Percentiles rank a stretch among this genome's conserved stretches.
These are phyloP conservation scores for Leptonema lineaticorne DNA, from an alignment of 1,140 invertebrate genomes.

Conservation along the genomic window DNA sequence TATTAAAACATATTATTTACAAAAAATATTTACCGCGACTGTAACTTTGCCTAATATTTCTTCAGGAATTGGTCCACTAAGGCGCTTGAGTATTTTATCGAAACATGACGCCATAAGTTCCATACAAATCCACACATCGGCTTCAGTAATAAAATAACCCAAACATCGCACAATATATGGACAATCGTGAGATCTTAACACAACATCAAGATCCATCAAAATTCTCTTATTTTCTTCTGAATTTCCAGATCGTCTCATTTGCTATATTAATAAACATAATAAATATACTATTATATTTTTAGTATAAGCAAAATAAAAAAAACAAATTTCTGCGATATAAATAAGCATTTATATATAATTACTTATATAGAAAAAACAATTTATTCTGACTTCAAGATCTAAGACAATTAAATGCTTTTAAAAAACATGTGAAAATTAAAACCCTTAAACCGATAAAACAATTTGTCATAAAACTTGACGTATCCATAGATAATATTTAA, in stretches of 20 bases:
- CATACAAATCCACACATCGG: slow-evolving; percentile 90
- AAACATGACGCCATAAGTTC: slow-evolving; percentile 98
- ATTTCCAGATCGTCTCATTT: slow-evolving; percentile 97
- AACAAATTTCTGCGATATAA: background rate
- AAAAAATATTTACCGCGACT: slow-evolving; percentile 75
- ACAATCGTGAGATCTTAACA: slow-evolving; percentile 94
- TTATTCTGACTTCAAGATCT: no score
- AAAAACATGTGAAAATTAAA: no score
- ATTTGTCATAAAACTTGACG: no score
- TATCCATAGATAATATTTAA: no score
- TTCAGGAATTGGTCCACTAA: slow-evolving; percentile 88
- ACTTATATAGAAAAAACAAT: background rate
- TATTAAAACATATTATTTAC: background rate
- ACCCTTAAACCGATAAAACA: no score
- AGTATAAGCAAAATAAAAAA: background rate
- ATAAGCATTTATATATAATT: background rate
- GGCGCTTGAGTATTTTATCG: slow-evolving; percentile 90
- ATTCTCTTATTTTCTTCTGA: slow-evolving; percentile 97
- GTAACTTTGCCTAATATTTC: slow-evolving; percentile 94
- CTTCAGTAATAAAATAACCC: slow-evolving; percentile 94
- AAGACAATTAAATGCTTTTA: no score
- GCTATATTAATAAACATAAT: slow-evolving; percentile 61
- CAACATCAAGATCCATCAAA: slow-evolving; percentile 97
- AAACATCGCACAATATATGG: slow-evolving; percentile 96
- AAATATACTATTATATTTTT: background rate